Evolutionary conservation across 1,140 invertebrate species (phyloP).

Genomic region (Limonius californicus): DNA sequence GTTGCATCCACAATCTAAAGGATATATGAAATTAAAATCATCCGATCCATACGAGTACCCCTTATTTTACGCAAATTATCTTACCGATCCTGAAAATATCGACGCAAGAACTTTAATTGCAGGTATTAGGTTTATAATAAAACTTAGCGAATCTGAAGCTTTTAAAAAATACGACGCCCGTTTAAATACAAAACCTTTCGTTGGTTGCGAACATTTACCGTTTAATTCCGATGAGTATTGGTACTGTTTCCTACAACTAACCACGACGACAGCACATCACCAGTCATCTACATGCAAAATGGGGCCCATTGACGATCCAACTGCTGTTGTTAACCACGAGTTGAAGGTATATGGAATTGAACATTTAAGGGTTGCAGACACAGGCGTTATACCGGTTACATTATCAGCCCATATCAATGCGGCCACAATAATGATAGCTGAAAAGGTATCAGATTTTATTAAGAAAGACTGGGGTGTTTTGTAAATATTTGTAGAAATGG

Average conservation of each 20-base stretch:
- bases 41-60: constrained; percentile 59
- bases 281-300: constrained; percentile 67
- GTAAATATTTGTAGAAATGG: no score
- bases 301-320: constrained; percentile 60
- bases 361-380: constrained; percentile 66
- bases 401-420: constrained; percentile 69
- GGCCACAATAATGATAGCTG: constrained; percentile 78
- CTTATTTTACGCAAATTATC: constrained; percentile 60
- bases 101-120: constrained; percentile 36
- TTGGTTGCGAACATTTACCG: constrained; percentile 58
- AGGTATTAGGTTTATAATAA: constrained; percentile 40
- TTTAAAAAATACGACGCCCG: constrained; percentile 39
- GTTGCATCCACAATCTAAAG: constrained; percentile 57
- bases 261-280: constrained; percentile 67
- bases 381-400: constrained; percentile 68
- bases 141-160: constrained; percentile 30
- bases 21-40: constrained; percentile 52
- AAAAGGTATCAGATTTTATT: constrained; percentile 80
- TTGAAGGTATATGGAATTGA: constrained; percentile 63
- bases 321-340: constrained; percentile 67
- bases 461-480: constrained; percentile 53
- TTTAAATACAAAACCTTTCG: constrained; percentile 50
- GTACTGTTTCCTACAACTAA: constrained; percentile 59
- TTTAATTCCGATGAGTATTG: constrained; percentile 64
- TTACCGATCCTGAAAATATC: constrained; percentile 46